Conservation (phyloP, 2,113 vertebrate genomes). For the Chlamydotis undulata region DNA sequence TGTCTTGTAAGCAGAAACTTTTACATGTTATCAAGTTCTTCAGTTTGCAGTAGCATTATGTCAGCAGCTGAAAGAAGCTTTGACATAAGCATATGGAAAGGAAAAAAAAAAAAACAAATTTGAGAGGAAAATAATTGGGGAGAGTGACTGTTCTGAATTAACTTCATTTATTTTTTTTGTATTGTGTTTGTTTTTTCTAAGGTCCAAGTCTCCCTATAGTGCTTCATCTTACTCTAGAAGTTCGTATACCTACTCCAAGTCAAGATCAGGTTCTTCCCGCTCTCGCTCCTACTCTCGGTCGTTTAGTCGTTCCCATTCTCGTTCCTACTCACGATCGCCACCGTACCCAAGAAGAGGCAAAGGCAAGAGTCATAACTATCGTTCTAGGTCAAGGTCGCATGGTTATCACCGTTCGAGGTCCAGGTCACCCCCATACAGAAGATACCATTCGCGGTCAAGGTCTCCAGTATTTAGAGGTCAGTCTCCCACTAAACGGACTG, state of each 20-base stretch:
- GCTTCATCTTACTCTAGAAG: conserved; percentile 87
- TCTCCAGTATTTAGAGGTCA: conserved; percentile 84
- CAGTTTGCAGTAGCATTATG: conserved; percentile 47
- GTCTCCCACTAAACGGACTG: conserved; percentile 86
- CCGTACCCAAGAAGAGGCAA: conserved; percentile 80
- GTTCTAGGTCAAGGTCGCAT: conserved; percentile 85
- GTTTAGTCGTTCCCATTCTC: conserved; percentile 89
- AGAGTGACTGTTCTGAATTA: conserved; percentile 36
- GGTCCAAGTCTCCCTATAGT: conserved; percentile 92
- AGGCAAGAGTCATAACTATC: conserved; percentile 83
- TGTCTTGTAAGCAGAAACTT: conserved; percentile 32
- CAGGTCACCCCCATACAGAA: conserved; percentile 84
- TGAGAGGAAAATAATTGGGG: background rate
- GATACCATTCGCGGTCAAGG: conserved; percentile 85
- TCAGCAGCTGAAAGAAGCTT: conserved; percentile 63
- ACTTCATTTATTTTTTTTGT: conserved; percentile 40
- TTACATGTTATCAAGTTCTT: background rate
- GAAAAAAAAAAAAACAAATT: conserved; percentile 3
- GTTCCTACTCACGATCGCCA: conserved; percentile 87
- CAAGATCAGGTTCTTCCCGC: conserved; percentile 86
- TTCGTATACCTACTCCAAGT: conserved; percentile 89
- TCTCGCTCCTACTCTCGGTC: conserved; percentile 88
- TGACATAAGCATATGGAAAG: conserved; percentile 62
- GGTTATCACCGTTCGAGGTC: conserved; percentile 89
- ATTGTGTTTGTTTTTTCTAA: conserved; percentile 73